Evolutionary conservation across 2,888 invertebrate species (phyloP).

Genomic region (Sinotaia quadrata): DNA sequence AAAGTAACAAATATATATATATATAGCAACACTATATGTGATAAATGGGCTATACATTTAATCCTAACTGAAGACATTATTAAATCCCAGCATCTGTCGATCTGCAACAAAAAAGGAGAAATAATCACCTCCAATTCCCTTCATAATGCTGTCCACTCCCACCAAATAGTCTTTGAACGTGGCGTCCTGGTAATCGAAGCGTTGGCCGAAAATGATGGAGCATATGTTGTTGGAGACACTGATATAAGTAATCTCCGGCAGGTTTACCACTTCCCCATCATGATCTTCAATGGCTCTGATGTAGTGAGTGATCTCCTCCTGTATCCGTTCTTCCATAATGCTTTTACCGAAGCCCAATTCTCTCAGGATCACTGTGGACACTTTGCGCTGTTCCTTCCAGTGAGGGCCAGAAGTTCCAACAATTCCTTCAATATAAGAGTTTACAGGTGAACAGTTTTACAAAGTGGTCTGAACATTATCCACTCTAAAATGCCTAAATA

Average conservation of each 20-base stretch:
- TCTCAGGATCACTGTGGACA: constrained; percentile 18
- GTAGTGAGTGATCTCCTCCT: constrained; percentile 23
- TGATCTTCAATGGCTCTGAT: not conserved
- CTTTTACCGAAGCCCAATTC: constrained; percentile 30
- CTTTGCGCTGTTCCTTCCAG: constrained; percentile 31
- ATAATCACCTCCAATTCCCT: too few relatives aligned
- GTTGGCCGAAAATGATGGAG: constrained; percentile 23
- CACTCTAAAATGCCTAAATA: too few relatives aligned
- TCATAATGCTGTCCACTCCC: not conserved
- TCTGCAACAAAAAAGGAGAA: too few relatives aligned
- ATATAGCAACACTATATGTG: too few relatives aligned
- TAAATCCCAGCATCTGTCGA: too few relatives aligned
- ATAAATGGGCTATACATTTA: too few relatives aligned
- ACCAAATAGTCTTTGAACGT: not conserved
- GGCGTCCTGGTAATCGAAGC: constrained; percentile 23
- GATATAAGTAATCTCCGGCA: not conserved
- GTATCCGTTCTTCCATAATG: constrained; percentile 28
- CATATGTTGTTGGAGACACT: constrained; percentile 29
- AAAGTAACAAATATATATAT: too few relatives aligned
- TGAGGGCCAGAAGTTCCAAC: constrained; percentile 8
- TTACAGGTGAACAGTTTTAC: too few relatives aligned
- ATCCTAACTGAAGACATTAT: too few relatives aligned
- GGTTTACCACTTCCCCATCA: constrained; percentile 20
- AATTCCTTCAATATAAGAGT: too few relatives aligned
- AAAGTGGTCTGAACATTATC: too few relatives aligned